These are phyloP conservation scores for Hipparchia sbordonii DNA, from an alignment of 2,888 invertebrate species.

Conservation along the genomic window DNA sequence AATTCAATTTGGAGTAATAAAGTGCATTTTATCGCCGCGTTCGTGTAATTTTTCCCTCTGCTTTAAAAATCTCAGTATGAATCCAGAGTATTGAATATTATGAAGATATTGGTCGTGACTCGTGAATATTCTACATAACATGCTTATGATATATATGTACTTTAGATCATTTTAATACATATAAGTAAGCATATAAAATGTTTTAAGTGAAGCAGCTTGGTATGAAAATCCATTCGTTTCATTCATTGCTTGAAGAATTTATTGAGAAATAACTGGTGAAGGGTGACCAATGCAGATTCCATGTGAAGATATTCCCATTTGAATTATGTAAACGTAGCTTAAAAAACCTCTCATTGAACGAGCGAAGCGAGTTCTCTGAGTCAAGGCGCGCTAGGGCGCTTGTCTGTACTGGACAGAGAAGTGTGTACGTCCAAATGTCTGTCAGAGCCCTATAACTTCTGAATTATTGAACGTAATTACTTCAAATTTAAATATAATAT, in stretches of 20 bases:
- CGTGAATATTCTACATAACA: background rate
- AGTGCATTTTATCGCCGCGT: background rate
- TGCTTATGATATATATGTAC: too few relatives aligned
- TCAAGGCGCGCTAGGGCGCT: too few relatives aligned
- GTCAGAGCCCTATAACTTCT: too few relatives aligned
- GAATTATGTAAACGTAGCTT: too few relatives aligned
- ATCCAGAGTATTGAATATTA: background rate
- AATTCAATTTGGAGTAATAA: too few relatives aligned
- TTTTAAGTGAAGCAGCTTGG: background rate
- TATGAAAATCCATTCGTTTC: background rate
- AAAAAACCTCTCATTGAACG: too few relatives aligned
- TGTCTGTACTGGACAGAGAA: too few relatives aligned
- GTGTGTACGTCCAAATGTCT: too few relatives aligned
- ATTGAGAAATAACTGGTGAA: slow-evolving; percentile 1
- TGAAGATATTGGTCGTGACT: background rate
- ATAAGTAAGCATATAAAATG: background rate
- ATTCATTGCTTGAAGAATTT: slow-evolving; percentile 8
- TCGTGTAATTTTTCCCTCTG: background rate
- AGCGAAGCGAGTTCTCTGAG: too few relatives aligned
- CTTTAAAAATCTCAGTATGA: background rate
- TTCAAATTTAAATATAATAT: too few relatives aligned
- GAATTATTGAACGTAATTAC: too few relatives aligned
- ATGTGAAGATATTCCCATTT: background rate
- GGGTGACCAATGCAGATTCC: background rate
- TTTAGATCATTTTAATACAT: background rate